phyloP scores from a whole-genome alignment of 2,113 vertebrate genomes.

The Cathartes aura region DNA sequence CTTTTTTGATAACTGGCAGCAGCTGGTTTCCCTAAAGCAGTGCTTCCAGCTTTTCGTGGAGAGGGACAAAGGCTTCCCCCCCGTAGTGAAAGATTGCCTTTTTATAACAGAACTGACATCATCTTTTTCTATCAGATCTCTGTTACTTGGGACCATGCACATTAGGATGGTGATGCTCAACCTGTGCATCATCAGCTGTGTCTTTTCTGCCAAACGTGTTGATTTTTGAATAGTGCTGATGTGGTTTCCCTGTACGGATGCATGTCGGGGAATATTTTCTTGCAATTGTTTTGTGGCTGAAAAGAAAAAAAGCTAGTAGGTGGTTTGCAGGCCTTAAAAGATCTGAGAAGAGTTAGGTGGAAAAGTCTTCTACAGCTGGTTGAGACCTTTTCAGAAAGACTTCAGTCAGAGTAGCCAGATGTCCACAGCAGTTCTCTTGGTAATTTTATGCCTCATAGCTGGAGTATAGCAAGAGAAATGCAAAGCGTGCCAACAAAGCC shows the following conservation, averaged over 20 bases:
- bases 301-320: background rate
- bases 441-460: background rate
- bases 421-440: background rate
- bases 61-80: background rate
- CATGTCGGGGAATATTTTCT: background rate
- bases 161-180: background rate
- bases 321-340: background rate
- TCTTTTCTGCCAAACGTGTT: background rate
- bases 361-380: background rate
- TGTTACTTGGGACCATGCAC: background rate
- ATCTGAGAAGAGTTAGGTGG: background rate
- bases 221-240: background rate
- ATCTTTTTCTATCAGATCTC: background rate
- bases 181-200: background rate
- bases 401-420: background rate
- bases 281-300: background rate
- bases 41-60: background rate
- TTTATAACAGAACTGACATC: background rate
- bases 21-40: background rate
- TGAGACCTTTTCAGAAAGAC: background rate
- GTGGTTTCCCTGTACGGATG: background rate
- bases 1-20: background rate
- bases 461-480: background rate
- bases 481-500: background rate
- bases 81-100: background rate